A percentile compares a stretch with the other conserved stretches of the same genome.
phyloP scores from a whole-genome alignment of 2,888 invertebrate genomes.

The Acleris cristana region DNA sequence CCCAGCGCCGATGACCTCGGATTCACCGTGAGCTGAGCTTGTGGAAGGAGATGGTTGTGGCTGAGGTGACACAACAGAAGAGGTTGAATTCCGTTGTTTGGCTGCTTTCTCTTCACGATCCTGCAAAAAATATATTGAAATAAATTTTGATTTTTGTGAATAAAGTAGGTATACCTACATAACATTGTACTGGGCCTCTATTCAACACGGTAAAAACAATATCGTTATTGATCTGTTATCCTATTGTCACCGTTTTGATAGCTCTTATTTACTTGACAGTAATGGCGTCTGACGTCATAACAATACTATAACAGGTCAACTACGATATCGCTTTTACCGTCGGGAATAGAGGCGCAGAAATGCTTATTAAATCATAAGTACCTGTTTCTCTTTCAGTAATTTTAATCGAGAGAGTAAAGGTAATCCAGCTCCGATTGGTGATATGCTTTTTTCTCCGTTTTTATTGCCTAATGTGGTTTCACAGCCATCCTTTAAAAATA shows the following conservation, averaged over 20 bases:
- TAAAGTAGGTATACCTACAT: background rate
- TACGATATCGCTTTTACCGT: no score
- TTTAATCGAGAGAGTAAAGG: constrained; percentile 91
- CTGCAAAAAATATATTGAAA: constrained; percentile 50
- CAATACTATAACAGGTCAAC: no score
- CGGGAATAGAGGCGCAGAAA: no score
- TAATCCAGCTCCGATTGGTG: constrained; percentile 92
- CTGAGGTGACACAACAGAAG: constrained; percentile 69
- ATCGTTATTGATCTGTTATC: no score
- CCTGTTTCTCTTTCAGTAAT: constrained; percentile 93
- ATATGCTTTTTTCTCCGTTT: constrained; percentile 85
- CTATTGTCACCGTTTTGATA: no score
- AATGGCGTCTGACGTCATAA: no score
- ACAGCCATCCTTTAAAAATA: constrained; percentile 68
- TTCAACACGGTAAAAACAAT: no score
- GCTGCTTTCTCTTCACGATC: constrained; percentile 81
- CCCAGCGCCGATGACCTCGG: constrained; percentile 87
- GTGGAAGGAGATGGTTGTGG: constrained; percentile 85
- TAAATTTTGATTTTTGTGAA: background rate
- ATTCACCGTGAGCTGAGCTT: constrained; percentile 82
- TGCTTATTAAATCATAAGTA: constrained; percentile 51
- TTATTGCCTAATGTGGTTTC: constrained; percentile 71
- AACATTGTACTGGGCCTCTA: background rate
- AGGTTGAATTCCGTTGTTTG: constrained; percentile 72
- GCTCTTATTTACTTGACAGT: no score